These are phyloP conservation scores for Forpus xanthops DNA, from an alignment of 2,797 vertebrate genomes.

Conservation along the genomic window DNA sequence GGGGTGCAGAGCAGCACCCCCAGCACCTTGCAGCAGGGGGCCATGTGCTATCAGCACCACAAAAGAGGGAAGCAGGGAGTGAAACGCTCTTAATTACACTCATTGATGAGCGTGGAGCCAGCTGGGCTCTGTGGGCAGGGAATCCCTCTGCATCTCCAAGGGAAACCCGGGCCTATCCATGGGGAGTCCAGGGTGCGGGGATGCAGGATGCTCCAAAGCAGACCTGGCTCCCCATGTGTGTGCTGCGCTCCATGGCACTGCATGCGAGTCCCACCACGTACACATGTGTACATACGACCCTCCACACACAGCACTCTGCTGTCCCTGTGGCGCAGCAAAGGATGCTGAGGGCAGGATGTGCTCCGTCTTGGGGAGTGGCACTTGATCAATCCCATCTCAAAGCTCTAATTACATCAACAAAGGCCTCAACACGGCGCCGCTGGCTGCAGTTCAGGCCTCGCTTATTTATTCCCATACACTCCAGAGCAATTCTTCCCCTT, in stretches of 20 bases:
- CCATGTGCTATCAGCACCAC: background rate
- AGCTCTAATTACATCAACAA: conserved; percentile 41
- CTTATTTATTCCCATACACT: background rate
- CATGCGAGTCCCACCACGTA: fast-evolving
- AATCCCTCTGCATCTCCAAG: background rate
- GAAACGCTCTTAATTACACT: conserved; percentile 47
- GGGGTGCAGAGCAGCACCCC: background rate
- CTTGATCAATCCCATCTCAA: conserved; percentile 49
- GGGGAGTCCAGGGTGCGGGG: background rate
- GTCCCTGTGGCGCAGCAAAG: background rate
- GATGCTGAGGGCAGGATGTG: background rate
- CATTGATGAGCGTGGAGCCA: conserved; percentile 39
- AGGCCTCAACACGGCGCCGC: conserved; percentile 4
- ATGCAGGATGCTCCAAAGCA: background rate
- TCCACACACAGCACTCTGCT: background rate
- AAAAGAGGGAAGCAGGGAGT: background rate
- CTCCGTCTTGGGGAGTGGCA: conserved; percentile 44
- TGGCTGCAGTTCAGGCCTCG: background rate
- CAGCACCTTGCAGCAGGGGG: background rate
- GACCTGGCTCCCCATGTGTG: background rate
- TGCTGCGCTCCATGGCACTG: fast-evolving
- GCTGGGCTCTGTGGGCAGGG: conserved; percentile 4
- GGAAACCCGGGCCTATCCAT: background rate
- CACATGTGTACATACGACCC: fast-evolving
- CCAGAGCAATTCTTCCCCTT: background rate